Conservation (phyloP, 2,113 vertebrate genomes). For the Catagonus wagneri region DNA sequence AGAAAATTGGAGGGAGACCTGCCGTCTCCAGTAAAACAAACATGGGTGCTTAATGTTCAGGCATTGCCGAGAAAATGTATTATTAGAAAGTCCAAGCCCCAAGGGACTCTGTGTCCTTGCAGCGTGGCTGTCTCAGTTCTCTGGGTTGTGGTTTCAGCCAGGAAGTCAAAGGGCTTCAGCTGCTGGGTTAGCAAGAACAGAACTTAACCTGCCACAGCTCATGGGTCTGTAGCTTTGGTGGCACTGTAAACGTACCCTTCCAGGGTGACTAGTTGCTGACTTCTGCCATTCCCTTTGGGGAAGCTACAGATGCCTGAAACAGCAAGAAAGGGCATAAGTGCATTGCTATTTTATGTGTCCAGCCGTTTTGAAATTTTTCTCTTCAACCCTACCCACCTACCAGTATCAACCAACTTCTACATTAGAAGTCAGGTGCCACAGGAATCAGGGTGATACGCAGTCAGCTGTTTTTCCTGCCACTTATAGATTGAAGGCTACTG, state of each 20-base stretch:
- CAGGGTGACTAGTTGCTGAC: neutral
- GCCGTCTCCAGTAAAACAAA: constrained; percentile 21
- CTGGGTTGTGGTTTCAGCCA: neutral
- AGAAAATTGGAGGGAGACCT: neutral
- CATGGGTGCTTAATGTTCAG: neutral
- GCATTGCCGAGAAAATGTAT: neutral
- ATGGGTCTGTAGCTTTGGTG: neutral
- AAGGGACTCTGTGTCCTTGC: neutral
- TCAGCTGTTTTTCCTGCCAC: neutral
- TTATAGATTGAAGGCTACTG: too few relatives aligned
- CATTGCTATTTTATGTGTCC: neutral
- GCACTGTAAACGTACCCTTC: neutral
- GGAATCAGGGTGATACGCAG: neutral
- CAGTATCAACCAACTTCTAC: neutral
- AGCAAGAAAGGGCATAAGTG: neutral
- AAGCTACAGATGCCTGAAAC: neutral
- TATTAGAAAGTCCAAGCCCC: neutral
- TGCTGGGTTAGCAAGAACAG: neutral
- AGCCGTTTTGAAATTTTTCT: neutral
- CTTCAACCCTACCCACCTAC: neutral
- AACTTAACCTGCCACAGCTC: neutral
- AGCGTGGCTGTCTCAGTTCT: neutral
- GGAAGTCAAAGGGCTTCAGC: neutral
- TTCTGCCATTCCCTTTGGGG: neutral
- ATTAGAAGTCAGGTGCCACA: neutral